phyloP scores from a whole-genome alignment of 2,113 vertebrate genomes.

The Pristiophorus japonicus region DNA sequence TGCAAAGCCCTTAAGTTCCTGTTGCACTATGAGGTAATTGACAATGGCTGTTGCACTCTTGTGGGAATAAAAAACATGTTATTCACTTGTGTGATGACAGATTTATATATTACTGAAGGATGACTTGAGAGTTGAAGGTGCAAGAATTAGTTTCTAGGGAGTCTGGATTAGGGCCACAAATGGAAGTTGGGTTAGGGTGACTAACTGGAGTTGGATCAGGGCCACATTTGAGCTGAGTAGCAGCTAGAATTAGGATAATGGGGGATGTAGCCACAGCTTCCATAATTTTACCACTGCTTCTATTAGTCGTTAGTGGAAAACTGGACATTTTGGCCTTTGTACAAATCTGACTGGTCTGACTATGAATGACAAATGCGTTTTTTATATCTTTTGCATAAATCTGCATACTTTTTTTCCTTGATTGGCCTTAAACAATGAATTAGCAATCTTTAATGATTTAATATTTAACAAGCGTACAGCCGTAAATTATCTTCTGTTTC shows the following conservation, averaged over 20 bases:
- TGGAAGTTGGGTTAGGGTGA: not conserved
- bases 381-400: not conserved
- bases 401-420: no score
- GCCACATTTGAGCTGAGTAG: not conserved
- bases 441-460: no score
- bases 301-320: not conserved
- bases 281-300: not conserved
- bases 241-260: not conserved
- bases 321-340: not conserved
- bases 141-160: not conserved
- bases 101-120: not conserved
- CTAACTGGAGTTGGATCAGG: not conserved
- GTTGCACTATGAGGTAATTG: not conserved
- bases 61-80: not conserved
- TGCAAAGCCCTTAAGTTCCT: not conserved
- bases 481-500: no score
- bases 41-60: not conserved
- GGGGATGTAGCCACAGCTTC: not conserved
- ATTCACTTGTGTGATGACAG: not conserved
- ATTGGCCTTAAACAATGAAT: no score
- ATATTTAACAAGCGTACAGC: no score
- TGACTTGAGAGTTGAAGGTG: not conserved
- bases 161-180: not conserved
- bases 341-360: not conserved
- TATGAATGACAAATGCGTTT: not conserved